Percentiles rank a stretch among this genome's conserved stretches.
These are phyloP conservation scores for Torymus aiolomorphi DNA, from an alignment of 2,888 invertebrate genomes.

Conservation along the genomic window DNA sequence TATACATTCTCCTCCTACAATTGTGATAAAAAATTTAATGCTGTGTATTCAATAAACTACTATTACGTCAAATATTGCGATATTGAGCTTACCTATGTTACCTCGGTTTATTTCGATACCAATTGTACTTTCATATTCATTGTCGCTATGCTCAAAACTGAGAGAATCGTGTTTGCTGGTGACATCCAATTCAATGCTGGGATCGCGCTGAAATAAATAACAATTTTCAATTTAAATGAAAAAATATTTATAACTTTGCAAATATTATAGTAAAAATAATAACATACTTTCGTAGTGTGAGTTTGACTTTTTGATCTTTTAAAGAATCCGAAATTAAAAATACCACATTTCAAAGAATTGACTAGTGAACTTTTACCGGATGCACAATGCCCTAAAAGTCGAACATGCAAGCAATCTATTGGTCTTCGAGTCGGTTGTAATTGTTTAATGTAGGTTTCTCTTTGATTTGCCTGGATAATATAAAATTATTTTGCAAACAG, in stretches of 20 bases:
- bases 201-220: slow-evolving; percentile 73
- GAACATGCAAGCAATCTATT: slow-evolving; percentile 81
- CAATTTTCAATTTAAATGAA: slow-evolving; percentile 21
- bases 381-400: slow-evolving; percentile 84
- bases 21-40: not conserved
- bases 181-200: slow-evolving; percentile 79
- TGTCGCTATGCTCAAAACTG: slow-evolving; percentile 78
- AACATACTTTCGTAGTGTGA: slow-evolving; percentile 69
- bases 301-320: slow-evolving; percentile 77
- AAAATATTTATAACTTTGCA: not conserved
- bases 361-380: slow-evolving; percentile 84
- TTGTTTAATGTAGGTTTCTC: slow-evolving; percentile 80
- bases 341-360: slow-evolving; percentile 82
- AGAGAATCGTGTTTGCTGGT: slow-evolving; percentile 79
- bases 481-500: not conserved
- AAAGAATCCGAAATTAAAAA: slow-evolving; percentile 81
- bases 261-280: slow-evolving; percentile 2
- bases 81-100: slow-evolving; percentile 68
- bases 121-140: slow-evolving; percentile 73
- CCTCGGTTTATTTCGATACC: slow-evolving; percentile 73
- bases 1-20: slow-evolving; percentile 77
- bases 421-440: slow-evolving; percentile 79
- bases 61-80: too few relatives aligned
- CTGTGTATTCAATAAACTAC: not conserved
- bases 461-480: slow-evolving; percentile 68